Evolutionary conservation across 1,140 invertebrate species (phyloP).

Genomic region (Nixonia krombeini): DNA sequence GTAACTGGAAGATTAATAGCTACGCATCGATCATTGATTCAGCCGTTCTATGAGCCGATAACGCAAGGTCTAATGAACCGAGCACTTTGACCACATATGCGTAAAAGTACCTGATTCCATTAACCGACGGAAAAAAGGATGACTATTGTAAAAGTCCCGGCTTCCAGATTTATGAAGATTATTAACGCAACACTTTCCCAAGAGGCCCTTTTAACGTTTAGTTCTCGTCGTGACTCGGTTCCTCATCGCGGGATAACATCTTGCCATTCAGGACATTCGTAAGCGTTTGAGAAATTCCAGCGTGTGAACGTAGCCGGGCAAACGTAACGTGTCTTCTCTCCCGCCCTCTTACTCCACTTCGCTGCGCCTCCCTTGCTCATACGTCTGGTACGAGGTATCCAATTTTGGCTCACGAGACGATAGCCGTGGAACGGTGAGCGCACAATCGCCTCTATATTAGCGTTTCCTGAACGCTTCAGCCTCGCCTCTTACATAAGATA

Average conservation of each 20-base stretch:
- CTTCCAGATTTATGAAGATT: slow-evolving; percentile 36
- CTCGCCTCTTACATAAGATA: slow-evolving; percentile 40
- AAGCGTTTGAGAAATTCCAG: slow-evolving; percentile 37
- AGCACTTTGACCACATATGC: no score
- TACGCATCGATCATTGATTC: no score
- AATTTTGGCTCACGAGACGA: slow-evolving; percentile 32
- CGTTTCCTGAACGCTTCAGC: slow-evolving; percentile 35
- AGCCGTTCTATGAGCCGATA: no score
- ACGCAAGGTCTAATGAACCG: no score
- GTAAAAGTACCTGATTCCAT: no score
- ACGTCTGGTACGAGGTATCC: slow-evolving; percentile 1
- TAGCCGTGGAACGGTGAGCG: slow-evolving; percentile 20
- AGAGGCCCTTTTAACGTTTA: slow-evolving; percentile 21
- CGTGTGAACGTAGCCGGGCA: slow-evolving; percentile 32
- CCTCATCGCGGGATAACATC: slow-evolving; percentile 31
- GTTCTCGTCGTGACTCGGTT: slow-evolving; percentile 34
- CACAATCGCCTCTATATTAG: slow-evolving; percentile 37
- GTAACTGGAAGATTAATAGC: no score
- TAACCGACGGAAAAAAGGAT: no score
- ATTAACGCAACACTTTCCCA: slow-evolving; percentile 34
- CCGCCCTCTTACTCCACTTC: neutral
- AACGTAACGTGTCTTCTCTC: slow-evolving; percentile 25
- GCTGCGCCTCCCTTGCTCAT: neutral
- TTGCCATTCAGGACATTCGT: slow-evolving; percentile 26
- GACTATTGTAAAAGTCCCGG: no score